Base-by-base conservation (phyloP, 2,113 vertebrate species). In the Paralichthys olivaceus region DNA sequence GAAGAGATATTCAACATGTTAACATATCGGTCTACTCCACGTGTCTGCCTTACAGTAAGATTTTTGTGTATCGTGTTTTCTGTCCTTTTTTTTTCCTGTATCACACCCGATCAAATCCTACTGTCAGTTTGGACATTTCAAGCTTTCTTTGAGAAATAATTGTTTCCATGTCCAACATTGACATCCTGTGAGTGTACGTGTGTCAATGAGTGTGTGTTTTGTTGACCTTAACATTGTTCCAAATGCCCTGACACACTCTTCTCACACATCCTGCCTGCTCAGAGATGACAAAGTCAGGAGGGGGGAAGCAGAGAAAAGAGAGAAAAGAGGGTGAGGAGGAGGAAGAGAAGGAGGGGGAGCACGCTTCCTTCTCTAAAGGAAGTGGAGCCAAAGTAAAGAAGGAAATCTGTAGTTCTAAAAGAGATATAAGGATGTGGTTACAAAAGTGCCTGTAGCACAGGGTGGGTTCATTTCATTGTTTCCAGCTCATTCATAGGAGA, bases 251-350 rank as follows among this genome's bases (percentile, higher is more conserved):
- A 87, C 85, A 90, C 86, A 81, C 84, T 81, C 84, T 79, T 80
- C 84, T 79, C 76, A 81, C 62, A 87, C 90, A 90, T 92, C 91
- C 91, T 91, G 90, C 78, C 71, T 73, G 65, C 64, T 87, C 62
- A 75, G 45, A 71, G 72, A 34, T 49, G 55, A 86, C 76, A 84
- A 69, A 86, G 59, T 5, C 43, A 3, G 63, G 15, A 32, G 6
- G 25, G 32, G 63, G 17, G 53, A 58, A 69, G 37, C 11, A 26
- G 57, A 73, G 57, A 47, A 84, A 71, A 84, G 59, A 26, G 57
- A 73, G 57, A 47, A 84, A 71, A 84, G 59, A 17, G 47, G 7
- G 28, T 1, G 29, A 8, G 26, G 34, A 56, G 17, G 54, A 54
- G 69, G 37, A 62, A 19, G 19, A 49, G 47, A 19, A 49, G 47